Base-by-base conservation (phyloP, 2,113 vertebrate species). In the Anguilla japonica region DNA sequence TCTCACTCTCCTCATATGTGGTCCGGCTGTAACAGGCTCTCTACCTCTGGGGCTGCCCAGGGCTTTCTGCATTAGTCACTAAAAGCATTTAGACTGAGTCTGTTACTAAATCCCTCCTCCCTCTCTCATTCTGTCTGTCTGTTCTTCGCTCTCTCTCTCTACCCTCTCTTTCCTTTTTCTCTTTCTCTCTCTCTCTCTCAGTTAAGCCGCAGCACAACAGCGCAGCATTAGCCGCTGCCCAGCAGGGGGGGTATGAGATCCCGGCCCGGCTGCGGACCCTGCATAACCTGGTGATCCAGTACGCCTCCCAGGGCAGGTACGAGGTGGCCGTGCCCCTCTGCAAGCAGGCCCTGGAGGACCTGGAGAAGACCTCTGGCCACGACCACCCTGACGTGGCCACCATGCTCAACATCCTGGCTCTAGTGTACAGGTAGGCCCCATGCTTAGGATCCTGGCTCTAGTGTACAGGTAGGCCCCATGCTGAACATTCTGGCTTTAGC, bases 261-360 rank as follows among this genome's bases (percentile, higher is more conserved):
- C 98, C 98, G 0, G 98, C 98, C 0, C 97, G 98, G 22, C 89
- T 99, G 88, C 95, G 98, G 87, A 99, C 98, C 0, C 96, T 99
- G 15, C 98, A 99, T 94, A 99, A 99, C 94, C 94, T 99, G 84
- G 98, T 99, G 91, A 99, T 99, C 94, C 98, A 99, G 96, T 99
- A 99, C 0, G 98, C 98, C 56, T 99, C 98, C 0, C 98, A 99
- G 94, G 98, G 98, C 79, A 95, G 98, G 84, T 99, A 99, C 0
- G 98, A 99, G 92, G 98, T 99, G 90, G 98, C 98, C 0, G 98
- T 99, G 89, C 98, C 98, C 0, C 97, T 99, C 89, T 99, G 98
- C 94, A 99, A 99, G 93, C 98, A 99, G 90, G 98, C 98, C 0
- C 91, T 99, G 91, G 98, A 99, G 90, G 98, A 99, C 91, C 94